Evolutionary conservation across 2,888 invertebrate species (phyloP).

Genomic region (Tetheella fluctuosa): DNA sequence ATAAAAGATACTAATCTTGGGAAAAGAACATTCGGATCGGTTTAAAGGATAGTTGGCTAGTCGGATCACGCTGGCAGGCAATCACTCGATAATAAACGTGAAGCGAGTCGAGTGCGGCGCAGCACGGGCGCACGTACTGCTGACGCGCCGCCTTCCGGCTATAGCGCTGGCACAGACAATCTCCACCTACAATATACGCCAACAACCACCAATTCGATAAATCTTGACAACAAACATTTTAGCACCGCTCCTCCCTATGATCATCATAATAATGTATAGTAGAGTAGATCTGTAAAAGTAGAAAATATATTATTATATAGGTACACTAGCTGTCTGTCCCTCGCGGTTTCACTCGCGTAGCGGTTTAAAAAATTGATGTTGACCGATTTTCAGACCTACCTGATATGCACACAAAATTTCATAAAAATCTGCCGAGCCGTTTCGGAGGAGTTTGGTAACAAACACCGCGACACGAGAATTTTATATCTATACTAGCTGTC

Average conservation of each 20-base stretch:
- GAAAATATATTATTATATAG: too few species aligned
- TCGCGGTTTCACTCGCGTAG: too few species aligned
- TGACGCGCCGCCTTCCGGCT: slow-evolving; percentile 61
- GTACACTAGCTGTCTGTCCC: too few species aligned
- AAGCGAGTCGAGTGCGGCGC: slow-evolving; percentile 66
- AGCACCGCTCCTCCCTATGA: slow-evolving; percentile 22
- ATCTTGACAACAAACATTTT: slow-evolving; percentile 40
- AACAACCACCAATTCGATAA: slow-evolving; percentile 37
- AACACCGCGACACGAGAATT: too few species aligned
- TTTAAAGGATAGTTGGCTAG: slow-evolving; percentile 70
- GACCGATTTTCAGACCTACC: too few species aligned
- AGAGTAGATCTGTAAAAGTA: too few species aligned
- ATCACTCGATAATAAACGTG: slow-evolving; percentile 82
- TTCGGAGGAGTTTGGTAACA: too few species aligned
- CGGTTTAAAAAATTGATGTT: too few species aligned
- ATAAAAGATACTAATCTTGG: slow-evolving; percentile 67
- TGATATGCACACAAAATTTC: too few species aligned
- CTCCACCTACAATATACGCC: slow-evolving; percentile 45
- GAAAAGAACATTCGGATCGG: slow-evolving; percentile 60
- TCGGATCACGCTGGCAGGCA: slow-evolving; percentile 79
- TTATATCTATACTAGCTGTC: too few species aligned
- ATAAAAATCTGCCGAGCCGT: too few species aligned
- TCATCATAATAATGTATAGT: background rate
- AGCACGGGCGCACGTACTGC: slow-evolving; percentile 69
- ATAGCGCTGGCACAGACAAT: slow-evolving; percentile 51